Conservation (phyloP, 2,888 invertebrate genomes). For the Leptinotarsa peninsularis region DNA sequence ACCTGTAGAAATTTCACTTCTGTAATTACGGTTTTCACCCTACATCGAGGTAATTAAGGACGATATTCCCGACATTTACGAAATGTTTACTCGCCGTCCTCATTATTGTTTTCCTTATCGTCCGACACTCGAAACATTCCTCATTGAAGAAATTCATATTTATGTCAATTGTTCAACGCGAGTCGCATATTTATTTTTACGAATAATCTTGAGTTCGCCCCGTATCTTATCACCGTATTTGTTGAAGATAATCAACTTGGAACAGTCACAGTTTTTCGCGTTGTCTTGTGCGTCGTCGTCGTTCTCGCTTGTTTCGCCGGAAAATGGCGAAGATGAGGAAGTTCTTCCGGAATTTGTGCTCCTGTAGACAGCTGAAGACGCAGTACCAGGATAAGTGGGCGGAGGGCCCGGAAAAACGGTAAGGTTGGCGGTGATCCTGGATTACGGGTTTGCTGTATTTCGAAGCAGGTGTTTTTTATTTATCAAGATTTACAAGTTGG, state of each 20-base stretch:
- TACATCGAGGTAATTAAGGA: neutral
- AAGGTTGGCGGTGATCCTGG: neutral
- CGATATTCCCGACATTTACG: neutral
- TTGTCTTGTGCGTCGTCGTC: neutral
- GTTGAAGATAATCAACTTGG: constrained; percentile 4
- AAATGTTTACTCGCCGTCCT: neutral
- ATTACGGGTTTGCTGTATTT: neutral
- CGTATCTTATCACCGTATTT: constrained; percentile 20
- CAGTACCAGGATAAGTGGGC: constrained; percentile 40
- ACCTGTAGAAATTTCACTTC: neutral
- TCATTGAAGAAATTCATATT: constrained; percentile 2
- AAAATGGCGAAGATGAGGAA: constrained; percentile 54
- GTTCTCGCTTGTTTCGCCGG: neutral
- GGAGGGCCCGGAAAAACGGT: constrained; percentile 41
- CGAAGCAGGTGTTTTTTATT: constrained; percentile 5
- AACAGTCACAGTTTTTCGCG: constrained; percentile 22
- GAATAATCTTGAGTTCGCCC: constrained; percentile 8
- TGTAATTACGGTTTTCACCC: neutral
- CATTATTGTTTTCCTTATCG: constrained; percentile 7
- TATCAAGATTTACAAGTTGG: neutral
- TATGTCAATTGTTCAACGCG: neutral
- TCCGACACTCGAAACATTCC: neutral
- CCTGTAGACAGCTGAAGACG: constrained; percentile 41
- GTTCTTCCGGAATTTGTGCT: constrained; percentile 53
- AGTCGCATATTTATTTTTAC: constrained; percentile 17